phyloP scores from a whole-genome alignment of 2,797 vertebrate genomes.

The Hozukius guyotensis region DNA sequence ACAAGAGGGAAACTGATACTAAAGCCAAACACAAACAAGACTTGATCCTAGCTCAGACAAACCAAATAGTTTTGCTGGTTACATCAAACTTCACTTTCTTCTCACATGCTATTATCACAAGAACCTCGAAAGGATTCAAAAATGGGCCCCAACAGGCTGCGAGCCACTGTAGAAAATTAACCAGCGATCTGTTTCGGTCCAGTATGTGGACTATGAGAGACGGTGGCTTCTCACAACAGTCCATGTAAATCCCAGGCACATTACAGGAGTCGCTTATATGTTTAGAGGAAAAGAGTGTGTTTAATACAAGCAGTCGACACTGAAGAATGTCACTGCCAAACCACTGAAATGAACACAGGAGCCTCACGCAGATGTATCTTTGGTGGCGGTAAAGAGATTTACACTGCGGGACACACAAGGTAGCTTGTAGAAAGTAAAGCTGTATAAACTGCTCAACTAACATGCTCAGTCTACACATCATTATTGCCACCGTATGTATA shows the following conservation, averaged over 20 bases:
- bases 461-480: background rate
- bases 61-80: background rate
- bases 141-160: background rate
- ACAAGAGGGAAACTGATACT: background rate
- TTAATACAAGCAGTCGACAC: background rate
- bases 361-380: no score
- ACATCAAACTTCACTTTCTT: background rate
- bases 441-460: conserved; percentile 9
- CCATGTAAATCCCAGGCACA: conserved; percentile 24
- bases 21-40: background rate
- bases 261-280: conserved; percentile 4
- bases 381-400: no score
- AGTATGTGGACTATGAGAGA: background rate
- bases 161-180: background rate
- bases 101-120: background rate
- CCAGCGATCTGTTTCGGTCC: background rate
- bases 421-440: background rate
- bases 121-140: background rate
- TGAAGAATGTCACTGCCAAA: conserved; percentile 21
- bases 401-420: background rate
- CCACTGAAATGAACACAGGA: background rate
- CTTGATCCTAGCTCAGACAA: background rate
- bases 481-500: background rate
- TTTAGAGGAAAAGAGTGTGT: conserved; percentile 12
- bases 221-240: background rate